These are phyloP conservation scores for Hypocryptadius cinnamomeus DNA, from an alignment of 2,113 vertebrate genomes.

Conservation along the genomic window DNA sequence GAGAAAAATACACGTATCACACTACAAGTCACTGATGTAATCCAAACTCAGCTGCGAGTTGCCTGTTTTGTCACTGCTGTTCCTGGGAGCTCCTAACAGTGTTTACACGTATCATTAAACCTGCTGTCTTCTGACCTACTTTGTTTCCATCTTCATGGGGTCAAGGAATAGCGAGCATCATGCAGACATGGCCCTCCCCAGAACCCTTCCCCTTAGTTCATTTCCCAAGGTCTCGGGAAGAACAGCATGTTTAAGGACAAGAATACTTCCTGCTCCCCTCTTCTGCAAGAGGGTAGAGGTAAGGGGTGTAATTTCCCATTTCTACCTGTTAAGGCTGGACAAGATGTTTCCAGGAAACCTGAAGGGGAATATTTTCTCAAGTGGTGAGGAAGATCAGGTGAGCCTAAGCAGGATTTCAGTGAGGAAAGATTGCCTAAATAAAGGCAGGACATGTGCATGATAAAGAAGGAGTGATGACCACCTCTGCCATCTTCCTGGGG, in stretches of 20 bases:
- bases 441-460: background rate
- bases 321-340: background rate
- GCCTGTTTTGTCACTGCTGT: background rate
- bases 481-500: background rate
- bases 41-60: background rate
- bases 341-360: background rate
- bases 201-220: background rate
- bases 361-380: background rate
- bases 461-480: background rate
- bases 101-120: background rate
- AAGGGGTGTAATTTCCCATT: background rate
- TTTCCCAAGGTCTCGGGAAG: background rate
- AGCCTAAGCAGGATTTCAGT: background rate
- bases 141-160: background rate
- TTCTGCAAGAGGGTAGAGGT: background rate
- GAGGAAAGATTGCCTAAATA: background rate
- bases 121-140: background rate
- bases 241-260: background rate
- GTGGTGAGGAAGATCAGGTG: background rate
- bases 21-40: background rate
- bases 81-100: background rate
- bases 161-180: accelerated
- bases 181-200: background rate
- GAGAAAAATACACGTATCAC: background rate
- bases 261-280: background rate